Base-by-base conservation (phyloP, 2,113 vertebrate genomes). In the Piprites chloris region DNA sequence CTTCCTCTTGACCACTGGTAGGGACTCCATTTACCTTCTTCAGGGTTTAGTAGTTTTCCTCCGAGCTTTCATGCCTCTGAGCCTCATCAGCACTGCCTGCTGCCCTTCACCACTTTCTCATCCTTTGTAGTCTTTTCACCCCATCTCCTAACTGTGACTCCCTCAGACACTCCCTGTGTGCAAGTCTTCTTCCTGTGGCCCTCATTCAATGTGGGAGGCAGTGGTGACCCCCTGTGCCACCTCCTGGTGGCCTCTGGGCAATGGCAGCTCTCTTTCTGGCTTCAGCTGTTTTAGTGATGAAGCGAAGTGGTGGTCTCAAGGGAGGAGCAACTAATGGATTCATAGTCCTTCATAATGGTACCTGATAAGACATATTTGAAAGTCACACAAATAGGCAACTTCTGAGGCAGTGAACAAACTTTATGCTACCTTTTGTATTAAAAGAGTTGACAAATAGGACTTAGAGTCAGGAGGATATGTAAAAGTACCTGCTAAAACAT, bases 161-260 rank as follows among this genome's bases (percentile, higher is more conserved):
- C 1, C 9, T 79, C 30, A 21, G n/a, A n/a, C n/a, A 6, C 69
- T 56, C 53, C n/a, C n/a, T n/a, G 24, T 3, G 4, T 35, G 26
- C 21, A 16, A n/a, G 52, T 76, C 35, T 79, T 72, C 62, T 79
- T 35, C 30, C 23, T 53, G 14, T 66, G 56, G 20, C 30, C 12
- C 8, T 72, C 58, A 33, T 46, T 37, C 0, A 0, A 15, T 30
- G 37, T 47, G 27, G 58, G 56, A 63, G 33, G 24, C 2, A 4
- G 21, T 83, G 39, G 42, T 79, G 58, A 53, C 8, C 5, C 37
- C 26, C 20, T 11, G 1, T 56, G 19, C 9, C 1, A 22, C 27
- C 5, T 86, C 13, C 39, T 83, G 12, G 15, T 67, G 32, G 20
- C 3, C 42, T 50, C 30, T 7, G 44, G 74, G 35, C 67, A 68